Conservation (phyloP, 1,140 invertebrate genomes). For the Hycleus cichorii region DNA sequence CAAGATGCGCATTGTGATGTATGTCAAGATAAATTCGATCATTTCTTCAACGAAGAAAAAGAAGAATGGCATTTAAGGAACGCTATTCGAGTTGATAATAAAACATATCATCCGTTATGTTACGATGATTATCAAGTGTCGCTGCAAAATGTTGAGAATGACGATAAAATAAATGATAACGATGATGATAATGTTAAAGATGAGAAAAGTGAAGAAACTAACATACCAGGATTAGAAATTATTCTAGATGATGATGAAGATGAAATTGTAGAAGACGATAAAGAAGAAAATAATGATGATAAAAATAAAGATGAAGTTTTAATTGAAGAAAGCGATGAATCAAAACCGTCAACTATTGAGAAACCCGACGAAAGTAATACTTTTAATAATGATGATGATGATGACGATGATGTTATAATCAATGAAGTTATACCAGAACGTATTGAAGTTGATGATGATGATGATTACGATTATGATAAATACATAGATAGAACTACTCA, state of each 20-base stretch:
- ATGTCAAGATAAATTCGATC: slow-evolving; percentile 85
- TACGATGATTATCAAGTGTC: slow-evolving; percentile 77
- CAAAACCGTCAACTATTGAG: slow-evolving; percentile 13
- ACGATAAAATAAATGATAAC: slow-evolving; percentile 14
- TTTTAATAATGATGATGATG: slow-evolving; percentile 42
- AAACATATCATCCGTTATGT: slow-evolving; percentile 85
- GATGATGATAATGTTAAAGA: slow-evolving; percentile 9
- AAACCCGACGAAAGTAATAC: slow-evolving; percentile 31
- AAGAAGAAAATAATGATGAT: slow-evolving; percentile 14
- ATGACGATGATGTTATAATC: slow-evolving; percentile 52
- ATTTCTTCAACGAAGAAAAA: slow-evolving; percentile 90
- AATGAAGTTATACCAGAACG: slow-evolving; percentile 47
- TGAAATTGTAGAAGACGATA: slow-evolving; percentile 28
- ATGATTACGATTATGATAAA: slow-evolving; percentile 40
- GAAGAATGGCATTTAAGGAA: slow-evolving; percentile 93
- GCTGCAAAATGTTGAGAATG: slow-evolving; percentile 25
- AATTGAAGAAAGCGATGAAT: slow-evolving; percentile 31
- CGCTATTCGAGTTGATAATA: slow-evolving; percentile 68
- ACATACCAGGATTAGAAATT: slow-evolving; percentile 32
- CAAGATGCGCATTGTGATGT: slow-evolving; percentile 68
- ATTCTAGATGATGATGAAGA: slow-evolving; percentile 37
- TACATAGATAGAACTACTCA: background rate
- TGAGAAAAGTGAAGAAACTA: slow-evolving; percentile 12
- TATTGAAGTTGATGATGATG: slow-evolving; percentile 47
- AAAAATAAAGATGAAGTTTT: slow-evolving; percentile 23